Conservation (phyloP, 2,797 vertebrate species). For the Tokudaia muenninki region DNA sequence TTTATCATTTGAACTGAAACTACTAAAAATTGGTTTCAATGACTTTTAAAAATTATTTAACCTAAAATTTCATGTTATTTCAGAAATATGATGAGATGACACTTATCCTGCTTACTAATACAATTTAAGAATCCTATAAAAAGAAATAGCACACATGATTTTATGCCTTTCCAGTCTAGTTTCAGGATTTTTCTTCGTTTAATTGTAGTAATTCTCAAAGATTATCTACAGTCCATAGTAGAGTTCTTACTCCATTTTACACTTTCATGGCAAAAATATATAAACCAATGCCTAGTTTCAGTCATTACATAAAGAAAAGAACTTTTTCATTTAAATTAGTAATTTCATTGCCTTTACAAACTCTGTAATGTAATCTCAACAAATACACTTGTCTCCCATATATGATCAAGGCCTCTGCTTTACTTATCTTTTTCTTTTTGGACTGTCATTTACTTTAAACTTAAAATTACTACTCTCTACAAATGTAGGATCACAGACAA, state of each 20-base stretch:
- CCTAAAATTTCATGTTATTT: not conserved
- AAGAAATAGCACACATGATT: not conserved
- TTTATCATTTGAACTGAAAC: not conserved
- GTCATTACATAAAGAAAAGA: not conserved
- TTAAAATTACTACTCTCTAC: not conserved
- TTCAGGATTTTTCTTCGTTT: not conserved
- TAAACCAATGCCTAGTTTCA: not conserved
- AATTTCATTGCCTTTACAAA: not conserved
- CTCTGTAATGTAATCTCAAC: not conserved
- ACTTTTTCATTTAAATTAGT: not conserved
- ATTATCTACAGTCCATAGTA: not conserved
- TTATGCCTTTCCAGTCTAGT: not conserved
- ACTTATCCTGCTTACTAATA: not conserved
- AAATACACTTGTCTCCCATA: not conserved
- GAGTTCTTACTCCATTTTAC: not conserved
- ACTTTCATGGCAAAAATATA: not conserved
- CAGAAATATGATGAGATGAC: not conserved
- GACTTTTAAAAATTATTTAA: not conserved
- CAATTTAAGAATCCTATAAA: not conserved
- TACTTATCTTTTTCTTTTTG: not conserved
- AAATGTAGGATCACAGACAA: not conserved
- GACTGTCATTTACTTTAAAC: not conserved
- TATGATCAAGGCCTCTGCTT: not conserved
- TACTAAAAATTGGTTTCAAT: not conserved
- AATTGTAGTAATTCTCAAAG: not conserved